phyloP scores from a whole-genome alignment of 1,140 invertebrate species.

The Physella acuta region DNA sequence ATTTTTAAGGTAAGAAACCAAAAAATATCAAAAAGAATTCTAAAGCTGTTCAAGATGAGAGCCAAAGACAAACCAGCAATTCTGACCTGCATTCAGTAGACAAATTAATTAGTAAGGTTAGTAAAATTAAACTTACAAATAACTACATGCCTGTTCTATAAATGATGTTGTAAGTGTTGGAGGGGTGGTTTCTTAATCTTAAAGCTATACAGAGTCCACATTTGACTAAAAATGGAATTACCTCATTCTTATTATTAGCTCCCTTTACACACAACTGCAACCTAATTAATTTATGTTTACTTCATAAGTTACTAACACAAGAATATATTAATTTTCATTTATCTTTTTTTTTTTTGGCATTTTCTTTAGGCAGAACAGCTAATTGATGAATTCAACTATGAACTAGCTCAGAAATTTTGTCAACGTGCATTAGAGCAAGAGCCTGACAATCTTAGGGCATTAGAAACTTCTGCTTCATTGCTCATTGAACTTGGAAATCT shows the following conservation, averaged over 20 bases:
- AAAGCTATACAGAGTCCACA: no score
- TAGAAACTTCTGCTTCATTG: slow-evolving; percentile 55
- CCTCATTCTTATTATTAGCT: no score
- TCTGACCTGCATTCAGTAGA: background rate
- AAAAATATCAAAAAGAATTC: no score
- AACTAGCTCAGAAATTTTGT: slow-evolving; percentile 55
- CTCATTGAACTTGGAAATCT: slow-evolving; percentile 56
- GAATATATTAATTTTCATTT: background rate
- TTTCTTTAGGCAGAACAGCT: slow-evolving; percentile 49
- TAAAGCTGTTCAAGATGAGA: background rate
- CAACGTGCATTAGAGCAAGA: slow-evolving; percentile 56
- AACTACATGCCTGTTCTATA: no score
- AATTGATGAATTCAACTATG: slow-evolving; percentile 55
- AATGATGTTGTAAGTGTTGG: no score
- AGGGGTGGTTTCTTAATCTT: no score
- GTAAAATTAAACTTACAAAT: no score
- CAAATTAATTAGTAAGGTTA: slow-evolving; percentile 6
- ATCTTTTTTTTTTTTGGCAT: slow-evolving; percentile 12
- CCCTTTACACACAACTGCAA: no score
- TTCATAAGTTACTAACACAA: no score
- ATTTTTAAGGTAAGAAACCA: no score
- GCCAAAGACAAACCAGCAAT: background rate
- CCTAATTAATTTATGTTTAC: no score
- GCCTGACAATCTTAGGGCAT: slow-evolving; percentile 50
- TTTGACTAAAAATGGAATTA: no score